These are phyloP conservation scores for Anolis carolinensis DNA, from an alignment of 2,113 vertebrate genomes.

Conservation along the genomic window DNA sequence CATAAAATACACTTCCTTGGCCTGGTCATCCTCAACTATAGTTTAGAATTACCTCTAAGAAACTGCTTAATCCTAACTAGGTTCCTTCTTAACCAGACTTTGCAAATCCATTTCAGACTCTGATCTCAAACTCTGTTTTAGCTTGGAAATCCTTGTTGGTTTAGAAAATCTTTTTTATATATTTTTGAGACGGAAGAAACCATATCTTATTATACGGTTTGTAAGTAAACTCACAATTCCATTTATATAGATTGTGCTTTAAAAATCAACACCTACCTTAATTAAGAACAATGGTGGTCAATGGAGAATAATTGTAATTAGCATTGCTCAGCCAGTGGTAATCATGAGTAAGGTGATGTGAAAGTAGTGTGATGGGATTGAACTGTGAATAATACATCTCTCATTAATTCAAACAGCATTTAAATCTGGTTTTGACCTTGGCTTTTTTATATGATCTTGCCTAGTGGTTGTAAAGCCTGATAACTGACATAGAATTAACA, in stretches of 20 bases:
- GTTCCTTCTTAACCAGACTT: not conserved
- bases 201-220: too few relatives aligned
- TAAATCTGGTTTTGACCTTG: not conserved
- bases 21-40: not conserved
- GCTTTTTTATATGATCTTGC: not conserved
- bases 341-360: not conserved
- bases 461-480: not conserved
- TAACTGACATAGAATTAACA: not conserved
- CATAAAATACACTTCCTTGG: not conserved
- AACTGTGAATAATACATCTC: not conserved
- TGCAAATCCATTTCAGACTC: not conserved
- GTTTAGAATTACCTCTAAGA: not conserved
- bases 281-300: not conserved
- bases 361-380: not conserved
- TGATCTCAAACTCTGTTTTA: not conserved
- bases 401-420: not conserved
- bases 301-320: not conserved
- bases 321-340: not conserved
- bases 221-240: not conserved
- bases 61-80: not conserved
- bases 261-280: not conserved
- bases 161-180: too few relatives aligned
- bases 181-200: too few relatives aligned
- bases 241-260: not conserved
- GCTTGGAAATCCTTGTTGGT: not conserved